A percentile compares a stretch with the other conserved stretches of the same genome.
Conservation (phyloP, 2,888 invertebrate genomes). For the Drosophila mimica region DNA sequence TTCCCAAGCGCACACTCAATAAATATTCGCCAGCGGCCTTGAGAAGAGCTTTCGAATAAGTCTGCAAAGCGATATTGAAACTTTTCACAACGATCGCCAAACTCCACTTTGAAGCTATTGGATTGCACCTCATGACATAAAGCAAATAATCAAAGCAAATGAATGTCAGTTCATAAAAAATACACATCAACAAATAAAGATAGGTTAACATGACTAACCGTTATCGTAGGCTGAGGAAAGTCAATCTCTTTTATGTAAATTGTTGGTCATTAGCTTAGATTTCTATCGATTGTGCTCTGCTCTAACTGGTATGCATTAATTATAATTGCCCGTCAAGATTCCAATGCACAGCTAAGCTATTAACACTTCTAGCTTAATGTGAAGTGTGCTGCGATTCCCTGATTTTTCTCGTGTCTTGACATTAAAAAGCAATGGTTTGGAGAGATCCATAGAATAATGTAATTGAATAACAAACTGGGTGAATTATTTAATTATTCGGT, state of each 20-base stretch:
- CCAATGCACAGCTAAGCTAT: background rate
- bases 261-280: conserved; percentile 43
- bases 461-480: background rate
- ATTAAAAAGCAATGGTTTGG: background rate
- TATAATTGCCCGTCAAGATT: conserved; percentile 38
- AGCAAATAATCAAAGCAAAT: conserved; percentile 25
- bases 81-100: conserved; percentile 6
- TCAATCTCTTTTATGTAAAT: conserved; percentile 40
- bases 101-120: conserved; percentile 16
- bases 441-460: background rate
- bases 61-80: conserved; percentile 2
- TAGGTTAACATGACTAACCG: conserved; percentile 12
- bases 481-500: no score
- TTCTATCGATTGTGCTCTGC: conserved; percentile 48
- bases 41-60: conserved; percentile 15
- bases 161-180: conserved; percentile 9
- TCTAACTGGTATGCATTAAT: conserved; percentile 34
- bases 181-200: conserved; percentile 2
- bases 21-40: conserved; percentile 35
- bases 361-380: no score
- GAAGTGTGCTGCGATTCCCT: background rate
- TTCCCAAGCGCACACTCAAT: conserved; percentile 22
- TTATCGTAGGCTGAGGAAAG: conserved; percentile 9
- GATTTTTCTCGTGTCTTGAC: background rate
- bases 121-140: conserved; percentile 48